Conservation (phyloP, 2,797 vertebrate genomes). For the Aphelocoma californica region DNA sequence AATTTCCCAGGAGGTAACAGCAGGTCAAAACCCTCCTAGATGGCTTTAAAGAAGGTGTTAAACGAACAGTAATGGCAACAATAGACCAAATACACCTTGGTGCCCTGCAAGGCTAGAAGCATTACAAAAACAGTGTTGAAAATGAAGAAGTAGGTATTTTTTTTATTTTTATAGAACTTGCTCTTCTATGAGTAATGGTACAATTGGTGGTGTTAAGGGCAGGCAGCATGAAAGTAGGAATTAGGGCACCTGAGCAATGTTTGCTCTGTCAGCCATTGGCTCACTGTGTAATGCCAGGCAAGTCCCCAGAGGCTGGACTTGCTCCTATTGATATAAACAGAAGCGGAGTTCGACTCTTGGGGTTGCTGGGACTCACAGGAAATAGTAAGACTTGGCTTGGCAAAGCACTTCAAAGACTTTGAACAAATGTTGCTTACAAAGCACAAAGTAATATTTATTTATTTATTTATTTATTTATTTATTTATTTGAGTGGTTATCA, state of each 20-base stretch:
- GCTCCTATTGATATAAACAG: neutral
- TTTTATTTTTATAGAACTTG: neutral
- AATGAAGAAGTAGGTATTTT: neutral
- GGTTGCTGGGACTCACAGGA: neutral
- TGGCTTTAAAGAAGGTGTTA: neutral
- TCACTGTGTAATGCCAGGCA: neutral
- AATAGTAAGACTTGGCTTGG: neutral
- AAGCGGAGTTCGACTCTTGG: neutral
- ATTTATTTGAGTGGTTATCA: neutral
- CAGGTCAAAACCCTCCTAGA: neutral
- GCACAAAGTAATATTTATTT: slow-evolving; percentile 10
- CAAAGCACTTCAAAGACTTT: neutral
- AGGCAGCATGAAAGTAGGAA: neutral
- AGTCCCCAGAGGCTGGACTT: neutral
- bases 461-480: neutral
- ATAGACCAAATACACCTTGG: neutral
- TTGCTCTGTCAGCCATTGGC: neutral
- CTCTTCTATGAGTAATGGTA: neutral
- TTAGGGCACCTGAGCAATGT: neutral
- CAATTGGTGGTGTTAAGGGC: neutral
- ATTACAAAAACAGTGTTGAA: neutral
- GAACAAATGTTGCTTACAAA: slow-evolving; percentile 7
- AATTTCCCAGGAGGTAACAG: neutral
- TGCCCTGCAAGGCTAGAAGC: neutral
- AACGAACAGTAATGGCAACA: neutral